phyloP scores from a whole-genome alignment of 2,113 vertebrate genomes.

The Dermatemys mawii region DNA sequence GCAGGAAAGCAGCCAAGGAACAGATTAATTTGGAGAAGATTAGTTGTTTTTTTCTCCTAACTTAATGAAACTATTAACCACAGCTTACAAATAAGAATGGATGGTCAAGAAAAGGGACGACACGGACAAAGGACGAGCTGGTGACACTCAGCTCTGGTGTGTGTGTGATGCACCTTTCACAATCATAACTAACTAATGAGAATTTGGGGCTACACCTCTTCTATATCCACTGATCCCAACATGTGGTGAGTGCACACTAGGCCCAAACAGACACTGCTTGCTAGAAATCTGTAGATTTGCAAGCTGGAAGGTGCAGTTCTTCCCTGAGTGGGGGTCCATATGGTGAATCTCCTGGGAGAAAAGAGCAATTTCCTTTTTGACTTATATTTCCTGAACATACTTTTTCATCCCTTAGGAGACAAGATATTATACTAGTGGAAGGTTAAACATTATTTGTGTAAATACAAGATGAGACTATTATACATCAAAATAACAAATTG shows the following conservation, averaged over 20 bases:
- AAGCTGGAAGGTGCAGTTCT: neutral
- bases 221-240: neutral
- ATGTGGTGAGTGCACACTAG: neutral
- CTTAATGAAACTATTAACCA: neutral
- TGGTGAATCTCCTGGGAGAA: neutral
- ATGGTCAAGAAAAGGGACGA: neutral
- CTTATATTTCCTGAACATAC: neutral
- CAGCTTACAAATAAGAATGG: neutral
- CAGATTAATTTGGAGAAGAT: neutral
- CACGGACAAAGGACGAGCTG: neutral
- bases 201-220: neutral
- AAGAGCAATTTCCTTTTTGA: neutral
- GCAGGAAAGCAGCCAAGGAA: neutral
- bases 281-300: neutral
- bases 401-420: neutral
- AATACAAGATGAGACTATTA: neutral
- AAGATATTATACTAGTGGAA: neutral
- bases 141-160: neutral
- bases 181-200: neutral
- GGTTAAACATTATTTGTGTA: neutral
- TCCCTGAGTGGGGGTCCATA: neutral
- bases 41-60: neutral
- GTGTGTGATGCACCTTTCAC: neutral
- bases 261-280: neutral
- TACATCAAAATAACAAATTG: neutral